Evolutionary conservation across 2,888 invertebrate species (phyloP).

Genomic region (Agrochola lota): DNA sequence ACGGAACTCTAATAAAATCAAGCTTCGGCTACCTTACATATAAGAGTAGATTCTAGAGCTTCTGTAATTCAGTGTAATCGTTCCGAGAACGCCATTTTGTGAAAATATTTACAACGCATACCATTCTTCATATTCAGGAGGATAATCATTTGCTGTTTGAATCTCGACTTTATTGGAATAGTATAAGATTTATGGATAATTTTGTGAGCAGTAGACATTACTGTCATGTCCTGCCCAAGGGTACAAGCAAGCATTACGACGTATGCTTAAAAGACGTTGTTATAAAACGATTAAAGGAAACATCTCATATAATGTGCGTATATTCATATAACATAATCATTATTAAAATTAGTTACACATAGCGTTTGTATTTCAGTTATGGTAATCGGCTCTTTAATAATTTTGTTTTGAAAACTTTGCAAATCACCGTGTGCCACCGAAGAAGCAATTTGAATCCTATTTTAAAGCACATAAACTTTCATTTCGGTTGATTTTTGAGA

Average conservation of each 20-base stretch:
- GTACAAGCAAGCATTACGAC: constrained; percentile 69
- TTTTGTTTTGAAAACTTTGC: constrained; percentile 59
- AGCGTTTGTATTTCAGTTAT: constrained; percentile 64
- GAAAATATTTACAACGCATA: constrained; percentile 73
- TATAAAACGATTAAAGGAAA: constrained; percentile 76
- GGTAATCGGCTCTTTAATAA: constrained; percentile 63
- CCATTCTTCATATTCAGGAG: constrained; percentile 33
- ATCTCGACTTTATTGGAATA: constrained; percentile 47
- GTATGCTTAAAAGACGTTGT: constrained; percentile 73
- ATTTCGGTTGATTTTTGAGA: constrained; percentile 10
- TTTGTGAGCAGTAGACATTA: constrained; percentile 4
- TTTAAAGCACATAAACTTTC: accelerated
- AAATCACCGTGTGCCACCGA: neutral
- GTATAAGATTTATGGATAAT: neutral
- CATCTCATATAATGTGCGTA: constrained; percentile 65
- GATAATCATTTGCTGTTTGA: constrained; percentile 23
- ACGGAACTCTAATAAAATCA: constrained; percentile 40
- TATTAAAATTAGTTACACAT: constrained; percentile 70
- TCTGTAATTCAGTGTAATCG: constrained; percentile 80
- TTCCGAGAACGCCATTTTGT: constrained; percentile 76
- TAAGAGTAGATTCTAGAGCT: constrained; percentile 74
- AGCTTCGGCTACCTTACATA: constrained; percentile 69
- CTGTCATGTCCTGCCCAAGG: constrained; percentile 49
- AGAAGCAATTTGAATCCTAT: constrained; percentile 7
- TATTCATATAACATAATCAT: constrained; percentile 67